These are phyloP conservation scores for Rhadinocentrus ornatus DNA, from an alignment of 2,797 vertebrate species.

Conservation along the genomic window DNA sequence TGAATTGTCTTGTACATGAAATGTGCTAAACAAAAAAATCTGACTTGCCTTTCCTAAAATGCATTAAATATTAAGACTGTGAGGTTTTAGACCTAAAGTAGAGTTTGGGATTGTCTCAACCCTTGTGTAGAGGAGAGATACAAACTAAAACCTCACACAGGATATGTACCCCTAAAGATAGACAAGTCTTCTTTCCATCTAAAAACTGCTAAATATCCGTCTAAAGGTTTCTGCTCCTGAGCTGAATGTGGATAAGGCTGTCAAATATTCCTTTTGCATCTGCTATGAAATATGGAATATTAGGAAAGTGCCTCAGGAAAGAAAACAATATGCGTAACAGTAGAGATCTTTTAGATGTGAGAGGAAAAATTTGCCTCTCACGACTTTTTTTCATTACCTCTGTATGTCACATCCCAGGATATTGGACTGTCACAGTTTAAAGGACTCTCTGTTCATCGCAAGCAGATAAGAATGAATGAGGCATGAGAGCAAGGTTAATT, in stretches of 20 bases:
- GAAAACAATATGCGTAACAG: slow-evolving; percentile 3
- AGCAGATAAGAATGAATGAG: slow-evolving; percentile 9
- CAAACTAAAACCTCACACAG: no score
- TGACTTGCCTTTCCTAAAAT: no score
- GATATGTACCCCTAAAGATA: no score
- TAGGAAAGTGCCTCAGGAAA: slow-evolving; percentile 18
- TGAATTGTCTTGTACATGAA: no score
- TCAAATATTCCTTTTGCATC: neutral
- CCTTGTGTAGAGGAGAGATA: no score
- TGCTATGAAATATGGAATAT: neutral
- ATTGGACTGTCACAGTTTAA: slow-evolving; percentile 11
- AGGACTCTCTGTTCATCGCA: slow-evolving; percentile 4
- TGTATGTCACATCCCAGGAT: slow-evolving; percentile 4
- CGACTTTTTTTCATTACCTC: slow-evolving; percentile 16
- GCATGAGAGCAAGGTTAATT: slow-evolving; percentile 1
- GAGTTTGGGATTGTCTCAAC: neutral
- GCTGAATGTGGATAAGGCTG: neutral
- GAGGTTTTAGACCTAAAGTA: neutral
- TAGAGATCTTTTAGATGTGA: slow-evolving; percentile 2
- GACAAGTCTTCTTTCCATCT: no score
- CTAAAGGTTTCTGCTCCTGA: neutral
- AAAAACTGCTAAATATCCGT: no score
- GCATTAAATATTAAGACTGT: neutral
- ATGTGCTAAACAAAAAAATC: no score
- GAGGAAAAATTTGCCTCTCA: neutral